Evolutionary conservation across 2,113 vertebrate species (phyloP), one percentile per base, ranked within the genome.

Genomic region (Hydrolagus affinis): DNA sequence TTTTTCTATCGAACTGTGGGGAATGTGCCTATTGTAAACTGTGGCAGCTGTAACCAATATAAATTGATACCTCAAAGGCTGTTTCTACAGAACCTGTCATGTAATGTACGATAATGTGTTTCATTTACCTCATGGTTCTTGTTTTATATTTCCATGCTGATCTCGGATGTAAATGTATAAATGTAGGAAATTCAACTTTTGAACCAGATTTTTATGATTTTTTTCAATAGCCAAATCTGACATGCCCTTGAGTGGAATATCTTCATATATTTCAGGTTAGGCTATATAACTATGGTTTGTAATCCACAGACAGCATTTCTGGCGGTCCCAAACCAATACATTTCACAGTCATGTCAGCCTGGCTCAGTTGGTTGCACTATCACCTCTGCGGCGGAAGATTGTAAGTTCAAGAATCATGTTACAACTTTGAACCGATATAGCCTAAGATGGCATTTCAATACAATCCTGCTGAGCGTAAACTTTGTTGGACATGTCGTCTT

Each of bases 11-110:
- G 57, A 64, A 80, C 11, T 83, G 78, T 75, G 78, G 59, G 23
- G 66, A 83, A 83, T 83, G 60, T 83, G 78, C 66, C 59, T 83
- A 66, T 83, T 83, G 78, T 83, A 83, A 66, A 83, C 30, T 83
- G 62, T 83, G 78, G 32, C 78, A 83, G 78, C 32, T 83, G 62
- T 83, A 83, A 83, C 62, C 14, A 66, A 83, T 68, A 83, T 64
- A 83, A 83, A 83, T 83, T 60, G 62, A 25, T 83, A 66, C 11
- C 28, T 64, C 78, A 83, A 68, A 83, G 60, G 12, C 78, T 66
- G 60, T 66, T 66, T 30, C 62, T 32, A 28, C 64, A 17, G 78
- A 83, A 83, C 66, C 66, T 83, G 78, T 83, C 78, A 68, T 68
- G 25, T 83, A 83, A 83, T 83, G 78, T 83, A 21, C 59, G 66